phyloP scores from a whole-genome alignment of 2,797 vertebrate genomes.

The Pseudochromis fuscus region DNA sequence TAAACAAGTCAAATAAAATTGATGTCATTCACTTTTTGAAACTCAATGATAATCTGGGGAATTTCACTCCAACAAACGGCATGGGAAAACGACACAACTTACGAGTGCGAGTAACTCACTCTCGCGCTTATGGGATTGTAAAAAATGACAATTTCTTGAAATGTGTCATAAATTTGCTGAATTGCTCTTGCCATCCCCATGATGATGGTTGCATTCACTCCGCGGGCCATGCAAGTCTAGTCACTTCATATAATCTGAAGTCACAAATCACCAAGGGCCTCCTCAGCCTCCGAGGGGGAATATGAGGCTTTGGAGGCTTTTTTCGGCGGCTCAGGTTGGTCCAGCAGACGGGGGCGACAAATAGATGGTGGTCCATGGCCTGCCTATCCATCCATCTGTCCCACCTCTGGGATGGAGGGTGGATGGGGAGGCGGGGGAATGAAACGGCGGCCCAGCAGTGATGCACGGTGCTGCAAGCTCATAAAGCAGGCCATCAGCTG shows the following conservation, averaged over 20 bases:
- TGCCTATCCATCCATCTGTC: constrained; percentile 85
- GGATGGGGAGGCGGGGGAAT: constrained; percentile 60
- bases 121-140: constrained; percentile 95
- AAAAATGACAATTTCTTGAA: constrained; percentile 97
- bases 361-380: constrained; percentile 87
- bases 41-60: constrained; percentile 82
- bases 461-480: constrained; percentile 91
- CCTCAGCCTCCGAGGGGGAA: constrained; percentile 86
- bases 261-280: constrained; percentile 91
- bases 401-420: constrained; percentile 42
- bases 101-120: constrained; percentile 92
- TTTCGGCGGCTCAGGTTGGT: constrained; percentile 75
- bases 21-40: constrained; percentile 84
- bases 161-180: constrained; percentile 94
- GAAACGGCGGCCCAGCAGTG: constrained; percentile 83
- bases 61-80: constrained; percentile 90
- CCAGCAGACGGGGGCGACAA: constrained; percentile 88
- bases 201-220: constrained; percentile 91
- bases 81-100: constrained; percentile 88
- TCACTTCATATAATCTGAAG: constrained; percentile 94
- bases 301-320: constrained; percentile 88
- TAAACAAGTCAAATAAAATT: constrained; percentile 88
- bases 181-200: constrained; percentile 89
- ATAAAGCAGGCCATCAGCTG: constrained; percentile 91
- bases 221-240: constrained; percentile 86